Conservation (phyloP, 2,888 invertebrate species). For the Yponomeuta evonymella region DNA sequence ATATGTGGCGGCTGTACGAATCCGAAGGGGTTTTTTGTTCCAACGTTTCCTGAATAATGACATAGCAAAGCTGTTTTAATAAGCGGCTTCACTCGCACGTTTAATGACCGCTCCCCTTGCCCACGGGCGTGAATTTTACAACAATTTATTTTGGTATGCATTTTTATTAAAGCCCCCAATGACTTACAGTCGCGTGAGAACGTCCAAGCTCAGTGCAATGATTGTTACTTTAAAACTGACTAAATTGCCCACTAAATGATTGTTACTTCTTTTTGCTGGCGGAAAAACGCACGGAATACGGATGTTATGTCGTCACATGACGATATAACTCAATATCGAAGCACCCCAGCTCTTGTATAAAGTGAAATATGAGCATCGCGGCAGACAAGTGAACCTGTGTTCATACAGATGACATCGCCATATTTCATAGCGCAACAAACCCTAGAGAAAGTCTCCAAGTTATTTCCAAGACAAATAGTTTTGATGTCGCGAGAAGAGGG, state of each 20-base stretch:
- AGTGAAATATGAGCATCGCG: conserved; percentile 40
- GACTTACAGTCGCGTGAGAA: conserved; percentile 36
- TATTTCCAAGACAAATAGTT: conserved; percentile 70
- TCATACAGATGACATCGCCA: conserved; percentile 44
- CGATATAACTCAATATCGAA: conserved; percentile 23
- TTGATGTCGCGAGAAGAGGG: conserved; percentile 52
- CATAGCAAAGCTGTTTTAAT: conserved; percentile 67
- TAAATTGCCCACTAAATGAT: background rate
- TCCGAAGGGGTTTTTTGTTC: conserved; percentile 51
- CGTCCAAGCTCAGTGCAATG: conserved; percentile 14
- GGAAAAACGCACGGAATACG: background rate
- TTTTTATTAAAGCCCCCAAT: conserved; percentile 38
- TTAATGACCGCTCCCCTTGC: conserved; percentile 34
- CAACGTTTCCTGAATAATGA: conserved; percentile 56
- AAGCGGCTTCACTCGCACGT: conserved; percentile 45
- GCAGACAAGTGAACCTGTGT: conserved; percentile 38
- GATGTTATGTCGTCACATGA: conserved; percentile 21
- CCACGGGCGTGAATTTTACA: conserved; percentile 56
- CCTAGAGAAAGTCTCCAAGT: conserved; percentile 54
- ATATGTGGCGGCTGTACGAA: conserved; percentile 68
- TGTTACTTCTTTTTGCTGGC: background rate
- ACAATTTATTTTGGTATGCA: conserved; percentile 54
- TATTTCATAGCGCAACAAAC: conserved; percentile 46
- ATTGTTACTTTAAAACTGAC: conserved; percentile 7
- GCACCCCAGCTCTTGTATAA: conserved; percentile 26